phyloP scores from a whole-genome alignment of 2,113 vertebrate species.

The Callorhinus ursinus region DNA sequence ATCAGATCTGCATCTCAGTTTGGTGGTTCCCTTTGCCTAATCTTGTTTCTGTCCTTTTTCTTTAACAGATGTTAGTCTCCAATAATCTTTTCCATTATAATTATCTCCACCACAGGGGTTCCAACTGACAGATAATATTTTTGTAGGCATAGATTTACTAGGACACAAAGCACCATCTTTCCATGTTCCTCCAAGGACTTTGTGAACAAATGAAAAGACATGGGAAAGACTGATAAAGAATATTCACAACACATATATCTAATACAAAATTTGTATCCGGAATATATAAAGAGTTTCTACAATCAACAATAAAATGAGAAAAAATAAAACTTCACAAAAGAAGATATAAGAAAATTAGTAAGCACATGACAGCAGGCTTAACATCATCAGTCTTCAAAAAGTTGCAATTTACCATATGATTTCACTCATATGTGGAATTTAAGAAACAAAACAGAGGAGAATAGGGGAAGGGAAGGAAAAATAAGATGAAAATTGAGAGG shows the following conservation, averaged over 20 bases:
- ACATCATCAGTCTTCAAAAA: not conserved
- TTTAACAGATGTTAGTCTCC: not conserved
- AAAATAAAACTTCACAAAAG: not conserved
- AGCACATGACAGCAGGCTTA: not conserved
- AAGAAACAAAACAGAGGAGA: not conserved
- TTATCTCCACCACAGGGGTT: not conserved
- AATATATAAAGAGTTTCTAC: not conserved
- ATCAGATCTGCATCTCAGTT: not conserved
- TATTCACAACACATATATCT: not conserved
- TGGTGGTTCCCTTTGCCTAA: not conserved
- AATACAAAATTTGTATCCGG: not conserved
- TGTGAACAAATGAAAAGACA: not conserved
- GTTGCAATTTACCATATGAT: not conserved
- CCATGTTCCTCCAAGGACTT: not conserved
- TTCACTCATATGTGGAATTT: not conserved
- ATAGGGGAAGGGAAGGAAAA: too few species aligned
- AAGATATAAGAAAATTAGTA: not conserved
- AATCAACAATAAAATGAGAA: not conserved
- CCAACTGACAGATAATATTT: not conserved
- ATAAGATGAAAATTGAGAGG: not conserved
- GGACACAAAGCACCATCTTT: not conserved
- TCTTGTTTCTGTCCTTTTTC: not conserved
- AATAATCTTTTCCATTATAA: not conserved
- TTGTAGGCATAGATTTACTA: not conserved
- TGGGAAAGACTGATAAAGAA: not conserved